These are phyloP conservation scores for Clostera curtula DNA, from an alignment of 2,888 invertebrate species.

Conservation along the genomic window DNA sequence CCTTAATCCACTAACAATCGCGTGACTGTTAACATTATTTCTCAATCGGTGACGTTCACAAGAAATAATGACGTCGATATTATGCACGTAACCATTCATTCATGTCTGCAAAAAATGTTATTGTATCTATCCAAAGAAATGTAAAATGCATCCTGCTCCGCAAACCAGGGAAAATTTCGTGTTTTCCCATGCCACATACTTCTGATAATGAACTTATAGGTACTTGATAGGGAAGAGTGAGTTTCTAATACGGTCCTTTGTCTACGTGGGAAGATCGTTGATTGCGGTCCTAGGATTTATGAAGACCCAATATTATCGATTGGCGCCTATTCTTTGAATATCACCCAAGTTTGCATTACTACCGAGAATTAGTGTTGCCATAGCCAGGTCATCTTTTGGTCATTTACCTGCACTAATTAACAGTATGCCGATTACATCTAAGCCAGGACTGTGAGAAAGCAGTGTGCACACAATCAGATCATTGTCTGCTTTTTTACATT, in stretches of 20 bases:
- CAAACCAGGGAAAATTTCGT: constrained; percentile 26
- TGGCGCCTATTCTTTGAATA: constrained; percentile 11
- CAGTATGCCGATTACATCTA: constrained; percentile 57
- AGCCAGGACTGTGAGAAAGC: constrained; percentile 67
- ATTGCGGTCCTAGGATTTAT: too few relatives aligned
- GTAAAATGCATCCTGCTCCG: constrained; percentile 44
- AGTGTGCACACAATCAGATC: constrained; percentile 69
- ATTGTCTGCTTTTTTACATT: constrained; percentile 70
- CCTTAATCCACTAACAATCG: constrained; percentile 24
- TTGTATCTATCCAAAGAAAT: constrained; percentile 31
- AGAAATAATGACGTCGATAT: constrained; percentile 50
- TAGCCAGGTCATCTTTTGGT: constrained; percentile 56
- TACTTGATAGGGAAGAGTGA: too few relatives aligned
- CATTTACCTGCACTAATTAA: constrained; percentile 70
- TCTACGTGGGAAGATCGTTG: too few relatives aligned
- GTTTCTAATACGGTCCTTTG: too few relatives aligned
- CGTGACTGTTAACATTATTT: constrained; percentile 47
- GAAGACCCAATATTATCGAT: too few relatives aligned
- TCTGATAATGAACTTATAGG: too few relatives aligned
- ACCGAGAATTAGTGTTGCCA: too few relatives aligned
- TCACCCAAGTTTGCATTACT: constrained; percentile 7
- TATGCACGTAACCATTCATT: constrained; percentile 47
- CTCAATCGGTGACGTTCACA: constrained; percentile 52
- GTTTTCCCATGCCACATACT: constrained; percentile 14
- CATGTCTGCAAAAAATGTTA: constrained; percentile 39